Evolutionary conservation across 2,113 vertebrate species (phyloP), one percentile per base, ranked within the genome.

Genomic region (Aythya baeri): DNA sequence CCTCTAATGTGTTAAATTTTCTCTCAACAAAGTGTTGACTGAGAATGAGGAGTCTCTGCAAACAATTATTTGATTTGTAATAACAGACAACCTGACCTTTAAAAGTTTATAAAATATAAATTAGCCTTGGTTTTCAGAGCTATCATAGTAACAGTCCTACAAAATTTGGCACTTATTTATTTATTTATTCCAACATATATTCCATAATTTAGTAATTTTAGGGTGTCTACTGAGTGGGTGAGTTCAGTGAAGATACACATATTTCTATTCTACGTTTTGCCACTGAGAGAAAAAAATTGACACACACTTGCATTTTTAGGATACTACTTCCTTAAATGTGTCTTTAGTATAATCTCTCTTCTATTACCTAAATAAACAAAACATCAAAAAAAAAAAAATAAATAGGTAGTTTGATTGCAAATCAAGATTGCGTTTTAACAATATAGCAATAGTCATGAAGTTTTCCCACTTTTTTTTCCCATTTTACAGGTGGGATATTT

Each of bases 291-390:
- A 36, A 62, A 90, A 84, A 46, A 44, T 75, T 93, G 4, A 16
- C 1, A 0, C 20, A 23, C 36, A 26, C 4, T 44, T 58, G 20
- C 3, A 54, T 49, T 72, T 82, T 82, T 67, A 66, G 31, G 23
- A 50, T 18, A 38, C 31, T 79, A 43, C 34, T 73, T 83, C 49
- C 54, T 73, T 44, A 61, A 86, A 68, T 55, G 4, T 36, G 4
- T 83, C 27, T 50, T 67, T 57, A 57, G 52, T 49, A 74, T 67
- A 92, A 46, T 67, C 86, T 81, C 9, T 57, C 7, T 23, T 68
- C 32, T 49, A 2, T 75, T 87, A 72, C n/a, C 29, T 65, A 76
- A 86, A 70, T 75, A 15, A 91, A 80, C 46, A 86, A 85, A 91
- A 4, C 29, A 73, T 9, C 7, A 57, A 57, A 43, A 81, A 86